phyloP scores from a whole-genome alignment of 2,797 vertebrate species.

The Brachyrhaphis roseni region DNA sequence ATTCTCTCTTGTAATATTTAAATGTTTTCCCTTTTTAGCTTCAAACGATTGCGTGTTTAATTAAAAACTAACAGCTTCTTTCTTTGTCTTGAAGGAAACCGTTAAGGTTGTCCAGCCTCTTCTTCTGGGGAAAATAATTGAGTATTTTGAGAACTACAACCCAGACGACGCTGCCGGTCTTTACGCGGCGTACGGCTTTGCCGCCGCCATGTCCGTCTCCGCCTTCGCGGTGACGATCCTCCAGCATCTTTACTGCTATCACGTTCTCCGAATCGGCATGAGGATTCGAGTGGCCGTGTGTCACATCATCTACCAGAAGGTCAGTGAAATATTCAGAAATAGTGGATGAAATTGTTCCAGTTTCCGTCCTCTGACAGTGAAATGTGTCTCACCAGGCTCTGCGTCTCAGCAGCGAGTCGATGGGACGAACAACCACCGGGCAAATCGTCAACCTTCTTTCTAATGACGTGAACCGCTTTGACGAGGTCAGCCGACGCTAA shows the following conservation, averaged over 20 bases:
- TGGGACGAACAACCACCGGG: conserved; percentile 92
- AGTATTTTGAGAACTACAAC: conserved; percentile 85
- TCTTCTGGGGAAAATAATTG: conserved; percentile 88
- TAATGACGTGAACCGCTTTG: conserved; percentile 93
- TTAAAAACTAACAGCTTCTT: not conserved
- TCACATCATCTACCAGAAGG: conserved; percentile 95
- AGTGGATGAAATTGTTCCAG: not conserved
- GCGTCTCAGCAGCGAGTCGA: conserved; percentile 84
- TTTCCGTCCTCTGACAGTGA: not conserved
- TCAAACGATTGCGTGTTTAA: not conserved
- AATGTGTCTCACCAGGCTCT: conserved; percentile 81
- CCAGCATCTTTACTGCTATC: conserved; percentile 91
- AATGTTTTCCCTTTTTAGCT: no score
- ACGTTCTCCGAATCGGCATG: conserved; percentile 88
- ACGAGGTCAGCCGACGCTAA: conserved; percentile 82
- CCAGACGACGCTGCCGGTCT: conserved; percentile 55
- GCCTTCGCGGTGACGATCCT: conserved; percentile 80
- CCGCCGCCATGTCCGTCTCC: conserved; percentile 82
- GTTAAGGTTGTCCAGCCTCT: conserved; percentile 89
- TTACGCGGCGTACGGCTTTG: conserved; percentile 73
- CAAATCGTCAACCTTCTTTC: conserved; percentile 96
- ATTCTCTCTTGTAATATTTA: no score
- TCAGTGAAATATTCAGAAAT: conserved; percentile 53
- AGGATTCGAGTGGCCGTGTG: conserved; percentile 91
- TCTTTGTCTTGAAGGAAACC: conserved; percentile 79